Evolutionary conservation across 64 coral and sea anemone species (phyloP), one percentile per base, ranked within the genome.

Genomic region (Acropora yongei): DNA sequence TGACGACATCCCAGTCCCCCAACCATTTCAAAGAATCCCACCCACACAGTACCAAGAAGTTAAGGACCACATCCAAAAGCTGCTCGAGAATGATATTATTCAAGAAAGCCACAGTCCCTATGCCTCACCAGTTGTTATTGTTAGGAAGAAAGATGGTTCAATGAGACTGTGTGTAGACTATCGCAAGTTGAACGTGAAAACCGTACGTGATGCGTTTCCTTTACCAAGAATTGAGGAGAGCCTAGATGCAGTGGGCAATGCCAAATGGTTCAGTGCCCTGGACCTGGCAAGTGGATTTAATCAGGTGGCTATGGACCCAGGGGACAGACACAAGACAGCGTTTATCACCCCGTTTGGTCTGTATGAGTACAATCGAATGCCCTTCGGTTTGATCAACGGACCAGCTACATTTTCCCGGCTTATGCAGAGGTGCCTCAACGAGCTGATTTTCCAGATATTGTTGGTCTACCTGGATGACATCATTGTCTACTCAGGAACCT

Each of bases 31-130:
- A 58, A 58, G 55, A 58, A 58, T 58, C 5, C 55, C 55, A 58
- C 55, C 55, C 5, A 12, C 55, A 7, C 55, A 58, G 12, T 12
- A 7, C 5, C 5, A 58, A 5, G 55, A 58, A 58, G 55, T 58
- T 12, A 94, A 89, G 20, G 55, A 90, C 10, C 78, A 90, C 60
- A 80, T 90, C 13, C 55, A 82, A 45, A 82, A 82, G 10, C 78
- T 82, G 2, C 13, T 90, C 1, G 48, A 75, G 30, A 30, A 30
- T 30, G 30, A 30, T 30, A 30, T 30, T 30, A 30, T 30, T 30
- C 30, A 30, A 30, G 30, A 30, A 30, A 30, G 30, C 30, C 30
- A 30, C 30, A 30, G 30, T 30, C 30, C 30, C 30, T 30, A 30
- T 30, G 30, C 30, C 30, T 30, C 30, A 30, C 30, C 30, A 30